Percentiles rank a stretch among this genome's conserved stretches.
Conservation (phyloP, 35 echinoderm and acorn worm genomes). For the Ophiothrix spiculata region DNA sequence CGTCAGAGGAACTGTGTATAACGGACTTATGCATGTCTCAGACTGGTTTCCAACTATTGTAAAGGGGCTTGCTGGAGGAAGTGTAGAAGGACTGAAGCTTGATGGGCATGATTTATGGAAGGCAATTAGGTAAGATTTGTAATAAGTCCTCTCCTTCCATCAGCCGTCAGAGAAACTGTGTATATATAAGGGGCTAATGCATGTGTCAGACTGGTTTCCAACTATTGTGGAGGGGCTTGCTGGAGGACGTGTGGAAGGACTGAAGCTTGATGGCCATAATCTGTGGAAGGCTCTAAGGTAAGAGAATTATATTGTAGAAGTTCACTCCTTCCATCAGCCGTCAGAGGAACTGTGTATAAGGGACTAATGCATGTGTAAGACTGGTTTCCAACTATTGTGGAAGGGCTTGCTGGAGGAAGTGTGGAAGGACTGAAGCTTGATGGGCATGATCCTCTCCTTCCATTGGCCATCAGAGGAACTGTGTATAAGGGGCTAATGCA, state of each 20-base stretch:
- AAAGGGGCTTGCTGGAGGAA: slow-evolving; percentile 41
- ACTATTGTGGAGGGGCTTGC: slow-evolving; percentile 58
- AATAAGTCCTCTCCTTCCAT: slow-evolving; percentile 35
- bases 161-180: slow-evolving; percentile 30
- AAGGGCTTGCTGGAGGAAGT: slow-evolving; percentile 42
- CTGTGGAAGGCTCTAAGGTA: slow-evolving; percentile 61
- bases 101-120: slow-evolving; percentile 65
- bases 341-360: slow-evolving; percentile 21
- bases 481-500: slow-evolving; percentile 56
- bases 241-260: slow-evolving; percentile 33
- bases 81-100: slow-evolving; percentile 28
- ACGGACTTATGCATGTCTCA: slow-evolving; percentile 67
- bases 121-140: slow-evolving; percentile 60
- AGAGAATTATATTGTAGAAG: neutral
- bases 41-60: slow-evolving; percentile 84
- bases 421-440: slow-evolving; percentile 53
- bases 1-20: slow-evolving; percentile 39
- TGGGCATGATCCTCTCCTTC: slow-evolving; percentile 64
- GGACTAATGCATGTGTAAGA: slow-evolving; percentile 76
- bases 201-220: slow-evolving; percentile 83
- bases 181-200: slow-evolving; percentile 52
- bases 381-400: slow-evolving; percentile 70
- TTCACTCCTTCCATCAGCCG: slow-evolving; percentile 33
- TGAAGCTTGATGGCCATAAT: slow-evolving; percentile 54
- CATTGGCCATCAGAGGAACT: slow-evolving; percentile 28